These are phyloP conservation scores for Tridacna crocea DNA, from an alignment of 2,888 invertebrate genomes.

Conservation along the genomic window DNA sequence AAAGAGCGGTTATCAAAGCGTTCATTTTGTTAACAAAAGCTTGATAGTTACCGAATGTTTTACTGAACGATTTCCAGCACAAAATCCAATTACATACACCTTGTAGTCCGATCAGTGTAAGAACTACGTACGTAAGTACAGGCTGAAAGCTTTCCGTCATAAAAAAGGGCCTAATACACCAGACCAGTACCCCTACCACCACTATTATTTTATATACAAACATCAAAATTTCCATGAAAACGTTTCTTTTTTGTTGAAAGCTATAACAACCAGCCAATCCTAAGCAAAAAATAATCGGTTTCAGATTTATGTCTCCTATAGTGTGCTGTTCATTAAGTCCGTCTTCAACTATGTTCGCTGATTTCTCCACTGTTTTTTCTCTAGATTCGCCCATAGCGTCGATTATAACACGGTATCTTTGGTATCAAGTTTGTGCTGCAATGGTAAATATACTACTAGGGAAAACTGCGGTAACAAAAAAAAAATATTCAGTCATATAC, in stretches of 20 bases:
- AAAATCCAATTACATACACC: background rate
- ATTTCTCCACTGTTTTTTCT: too few species aligned
- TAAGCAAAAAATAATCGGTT: background rate
- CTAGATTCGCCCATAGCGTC: too few species aligned
- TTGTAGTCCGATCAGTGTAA: background rate
- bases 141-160: background rate
- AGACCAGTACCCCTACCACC: background rate
- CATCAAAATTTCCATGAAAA: background rate
- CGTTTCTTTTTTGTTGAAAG: background rate
- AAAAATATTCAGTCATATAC: too few species aligned
- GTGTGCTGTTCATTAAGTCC: too few species aligned
- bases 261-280: constrained; percentile 3
- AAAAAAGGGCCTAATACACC: background rate
- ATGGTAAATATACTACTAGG: too few species aligned
- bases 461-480: too few species aligned
- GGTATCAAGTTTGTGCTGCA: too few species aligned
- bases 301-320: background rate
- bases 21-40: background rate
- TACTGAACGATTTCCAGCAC: constrained; percentile 8
- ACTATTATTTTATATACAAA: background rate
- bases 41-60: background rate
- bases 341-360: too few species aligned
- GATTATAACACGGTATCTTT: too few species aligned
- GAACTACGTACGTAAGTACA: background rate
- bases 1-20: background rate